phyloP scores from a whole-genome alignment of 2,888 invertebrate species.

The Adelphocoris suturalis region DNA sequence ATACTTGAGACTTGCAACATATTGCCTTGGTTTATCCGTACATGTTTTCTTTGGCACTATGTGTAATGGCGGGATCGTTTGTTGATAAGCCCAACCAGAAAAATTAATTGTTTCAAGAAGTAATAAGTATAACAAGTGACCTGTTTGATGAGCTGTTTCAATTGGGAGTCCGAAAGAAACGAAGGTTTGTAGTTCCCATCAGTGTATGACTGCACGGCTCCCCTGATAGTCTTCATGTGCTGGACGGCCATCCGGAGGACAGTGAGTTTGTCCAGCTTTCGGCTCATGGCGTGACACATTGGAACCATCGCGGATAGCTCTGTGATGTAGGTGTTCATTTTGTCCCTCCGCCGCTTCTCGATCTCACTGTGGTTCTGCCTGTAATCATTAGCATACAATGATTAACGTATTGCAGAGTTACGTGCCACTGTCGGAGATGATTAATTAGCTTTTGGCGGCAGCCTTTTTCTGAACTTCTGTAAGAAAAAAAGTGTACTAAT shows the following conservation, averaged over 20 bases:
- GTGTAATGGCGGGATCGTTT: too few relatives aligned
- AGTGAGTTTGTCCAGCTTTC: conserved; percentile 95
- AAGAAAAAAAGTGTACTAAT: too few relatives aligned
- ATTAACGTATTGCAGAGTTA: too few relatives aligned
- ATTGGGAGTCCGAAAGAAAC: conserved; percentile 91
- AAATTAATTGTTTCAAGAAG: too few relatives aligned
- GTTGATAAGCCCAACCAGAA: too few relatives aligned
- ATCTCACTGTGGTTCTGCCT: conserved; percentile 97
- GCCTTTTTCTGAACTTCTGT: too few relatives aligned
- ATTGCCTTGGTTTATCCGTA: too few relatives aligned
- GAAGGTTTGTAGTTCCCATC: conserved; percentile 89
- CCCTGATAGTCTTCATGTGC: conserved; percentile 86
- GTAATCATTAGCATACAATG: not conserved
- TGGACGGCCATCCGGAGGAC: conserved; percentile 94
- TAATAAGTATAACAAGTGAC: conserved; percentile 78
- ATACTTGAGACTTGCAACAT: too few relatives aligned
- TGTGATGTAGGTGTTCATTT: conserved; percentile 97
- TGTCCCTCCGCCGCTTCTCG: conserved; percentile 95
- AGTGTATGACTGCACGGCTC: conserved; percentile 87
- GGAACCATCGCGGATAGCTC: conserved; percentile 94
- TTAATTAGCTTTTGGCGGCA: too few relatives aligned
- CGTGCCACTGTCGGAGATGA: too few relatives aligned
- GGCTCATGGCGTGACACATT: conserved; percentile 95
- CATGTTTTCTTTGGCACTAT: too few relatives aligned
- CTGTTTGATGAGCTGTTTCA: conserved; percentile 90